Evolutionary conservation across 1,140 invertebrate species (phyloP), one percentile per base, ranked within the genome.

Genomic region (Ostrea edulis): DNA sequence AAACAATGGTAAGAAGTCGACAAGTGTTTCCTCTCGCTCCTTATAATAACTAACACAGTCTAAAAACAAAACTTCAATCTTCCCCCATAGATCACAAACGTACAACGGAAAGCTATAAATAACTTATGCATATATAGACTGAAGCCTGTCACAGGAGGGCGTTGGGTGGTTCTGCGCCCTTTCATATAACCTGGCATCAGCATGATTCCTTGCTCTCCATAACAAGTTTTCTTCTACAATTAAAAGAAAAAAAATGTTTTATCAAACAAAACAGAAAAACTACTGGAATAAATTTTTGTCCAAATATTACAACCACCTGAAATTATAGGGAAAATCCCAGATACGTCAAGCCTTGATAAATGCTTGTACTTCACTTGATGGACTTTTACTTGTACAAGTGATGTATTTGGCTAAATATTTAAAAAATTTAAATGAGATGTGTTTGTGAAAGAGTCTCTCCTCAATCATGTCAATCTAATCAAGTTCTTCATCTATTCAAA

Each of bases 91-190:
- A 77, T 29, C 68, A 77, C 29, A 25, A 11, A 8, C 29, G 68
- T 77, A 29, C 22, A 62, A 20, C n/a, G 14, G 25, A 77, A 8
- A 77, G 8, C 9, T 77, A 0, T 29, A 25, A 25, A 12, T 29
- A 3, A 77, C 29, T 25, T 68, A 89, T 54, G 86, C 77, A 91
- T 96, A 96, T 55, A 96, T 94, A 87, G 97, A 96, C 93, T 97
- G 96, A 89, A 99, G 95, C 91, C 96, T 96, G 92, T 98, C 97
- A 96, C 98, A 99, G 4, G 98, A 98, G 8, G 98, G 98, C 90
- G 97, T 97, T 90, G 97, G 96, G 86, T 98, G 97, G 89, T 97
- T 97, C 94, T 97, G 97, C 22, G 98, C 98, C 94, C 97, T 96
- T 85, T 96, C 95, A 93, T 96, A 97, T 91, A 98, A 95, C 82